Evolutionary conservation across 1,140 invertebrate genomes (phyloP), one percentile per base, ranked within the genome.

Genomic region (Sminthurinus signatus): DNA sequence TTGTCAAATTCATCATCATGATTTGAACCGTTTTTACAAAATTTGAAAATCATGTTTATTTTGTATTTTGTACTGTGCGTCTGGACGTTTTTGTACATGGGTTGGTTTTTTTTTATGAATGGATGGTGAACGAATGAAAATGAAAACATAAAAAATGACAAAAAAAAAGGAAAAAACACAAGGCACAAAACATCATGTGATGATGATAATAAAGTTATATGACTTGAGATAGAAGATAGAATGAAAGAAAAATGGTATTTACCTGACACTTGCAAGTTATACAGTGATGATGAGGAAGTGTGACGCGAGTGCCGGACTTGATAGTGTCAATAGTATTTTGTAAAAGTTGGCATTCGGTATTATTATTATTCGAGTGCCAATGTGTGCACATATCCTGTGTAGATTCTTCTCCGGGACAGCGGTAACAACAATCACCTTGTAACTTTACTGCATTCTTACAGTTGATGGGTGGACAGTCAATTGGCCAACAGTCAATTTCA

Each of bases 401-500:
- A 23, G 57, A 52, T 48, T 86, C 85, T 62, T 83, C 83, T n/a
- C n/a, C n/a, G 43, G 80, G 79, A 75, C 86, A 88, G 36, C 84
- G 79, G n/a, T 83, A 82, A 76, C 87, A 87, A 77, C 86, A 86
- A 73, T 87, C 84, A 14, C 82, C 82, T 19, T 81, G 77, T 55
- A 79, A 75, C 71, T 82, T 82, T 58, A 88, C 76, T 36, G 85
- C 81, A 73, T 86, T 81, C 67, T 82, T 75, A 79, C 88, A 88
- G 21, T 81, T 79, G 31, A 85, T 76, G 23, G 83, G 83, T 63
- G 88, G 88, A 80, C 91, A 93, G 73, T 89, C 85, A 74, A 89
- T 81, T 71, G 87, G 84, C 88, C 88, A 92, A 75, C 90, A 94
- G 79, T 92, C 89, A 63, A 90, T 84, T 79, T 94, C 88, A 46